Evolutionary conservation across 2,113 vertebrate species (phyloP), one percentile per base, ranked within the genome.

Genomic region (Lepisosteus oculatus): DNA sequence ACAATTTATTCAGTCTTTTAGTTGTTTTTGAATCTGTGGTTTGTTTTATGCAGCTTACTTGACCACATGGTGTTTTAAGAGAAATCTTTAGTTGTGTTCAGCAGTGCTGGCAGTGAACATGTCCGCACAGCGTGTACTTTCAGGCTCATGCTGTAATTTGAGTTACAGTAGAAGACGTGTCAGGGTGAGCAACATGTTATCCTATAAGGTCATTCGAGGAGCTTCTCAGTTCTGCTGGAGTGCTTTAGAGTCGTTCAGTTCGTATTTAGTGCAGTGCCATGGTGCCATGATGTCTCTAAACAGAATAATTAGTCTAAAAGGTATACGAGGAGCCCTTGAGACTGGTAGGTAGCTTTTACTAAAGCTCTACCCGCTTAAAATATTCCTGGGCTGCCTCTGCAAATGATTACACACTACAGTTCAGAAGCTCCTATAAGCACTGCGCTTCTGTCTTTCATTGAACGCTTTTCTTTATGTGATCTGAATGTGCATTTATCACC

Each of bases 261-360:
- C 12, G 43, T 69, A 74, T 69, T 67, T 68, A 44, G 56, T 56
- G 51, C 59, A 42, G 12, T 29, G 29, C 29, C 29, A 29, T 66
- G 71, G 71, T 75, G 62, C 67, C 68, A 70, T 17, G 51, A 43
- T 61, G 73, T 75, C 73, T 56, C 55, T 59, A 57, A 67, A 3
- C 68, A 45, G 45, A 54, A 71, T 29, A 70, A 69, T 70, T 75
- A 65, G 70, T 63, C 47, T 51, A 44, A 70, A 59, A 70, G 69
- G 63, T 57, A 75, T 65, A 72, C 55, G 67, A 51, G 61, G 65
- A 44, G 66, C 54, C 63, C 57, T 11, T 44, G 57, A 15, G 68
- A 70, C 43, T 56, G 68, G 64, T 42, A 61, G 68, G 55, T 57
- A 29, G 55, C 42, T 59, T 72, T 72, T 67, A 59, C 45, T 43